phyloP scores from a whole-genome alignment of 2,113 vertebrate species.

The Maccullochella peelii region DNA sequence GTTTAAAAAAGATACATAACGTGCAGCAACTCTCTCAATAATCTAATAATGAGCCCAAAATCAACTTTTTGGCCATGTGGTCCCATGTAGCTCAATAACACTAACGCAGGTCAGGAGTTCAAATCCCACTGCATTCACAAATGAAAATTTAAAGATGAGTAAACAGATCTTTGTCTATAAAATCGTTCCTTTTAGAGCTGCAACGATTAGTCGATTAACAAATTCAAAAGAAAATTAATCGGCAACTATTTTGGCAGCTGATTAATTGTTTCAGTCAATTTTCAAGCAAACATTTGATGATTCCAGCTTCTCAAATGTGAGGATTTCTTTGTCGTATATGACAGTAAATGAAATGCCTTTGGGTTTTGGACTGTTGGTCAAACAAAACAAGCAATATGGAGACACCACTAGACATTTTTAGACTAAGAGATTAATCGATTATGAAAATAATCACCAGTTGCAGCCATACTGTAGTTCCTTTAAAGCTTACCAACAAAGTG shows the following conservation, averaged over 20 bases:
- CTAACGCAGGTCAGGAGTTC: not conserved
- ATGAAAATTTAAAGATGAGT: not conserved
- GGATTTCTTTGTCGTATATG: not conserved
- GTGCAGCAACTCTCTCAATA: not conserved
- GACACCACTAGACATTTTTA: too few relatives aligned
- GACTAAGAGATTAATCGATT: not conserved
- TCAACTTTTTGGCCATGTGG: not conserved
- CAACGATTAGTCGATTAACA: not conserved
- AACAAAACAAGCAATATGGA: too few relatives aligned
- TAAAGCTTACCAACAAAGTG: not conserved
- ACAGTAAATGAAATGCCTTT: not conserved
- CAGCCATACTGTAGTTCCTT: not conserved
- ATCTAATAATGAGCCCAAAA: not conserved
- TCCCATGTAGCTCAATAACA: not conserved
- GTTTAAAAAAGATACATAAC: too few relatives aligned
- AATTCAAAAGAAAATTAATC: too few relatives aligned
- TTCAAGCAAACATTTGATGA: not conserved
- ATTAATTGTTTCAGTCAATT: not conserved
- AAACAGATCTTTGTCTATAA: not conserved
- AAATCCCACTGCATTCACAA: not conserved
- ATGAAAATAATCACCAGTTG: not conserved
- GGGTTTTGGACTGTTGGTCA: not conserved
- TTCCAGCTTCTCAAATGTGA: not conserved
- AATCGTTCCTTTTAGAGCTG: not conserved
- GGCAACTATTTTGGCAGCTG: not conserved